Evolutionary conservation across 2,888 invertebrate species (phyloP).

Genomic region (Parnassius glacialis): DNA sequence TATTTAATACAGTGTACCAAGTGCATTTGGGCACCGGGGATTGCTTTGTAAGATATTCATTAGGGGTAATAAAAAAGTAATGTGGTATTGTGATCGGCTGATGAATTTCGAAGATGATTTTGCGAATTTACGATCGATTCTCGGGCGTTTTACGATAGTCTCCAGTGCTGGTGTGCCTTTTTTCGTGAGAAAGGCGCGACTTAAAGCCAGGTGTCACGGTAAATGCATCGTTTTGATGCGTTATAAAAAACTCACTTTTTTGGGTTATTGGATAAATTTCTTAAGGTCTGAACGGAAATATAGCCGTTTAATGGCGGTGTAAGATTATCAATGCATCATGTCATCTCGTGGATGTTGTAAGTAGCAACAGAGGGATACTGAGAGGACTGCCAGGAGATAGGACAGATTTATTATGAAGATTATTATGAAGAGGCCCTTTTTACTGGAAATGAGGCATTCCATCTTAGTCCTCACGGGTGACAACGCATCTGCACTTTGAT

Average conservation of each 20-base stretch:
- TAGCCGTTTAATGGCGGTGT: too few relatives aligned
- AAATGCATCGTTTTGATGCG: not conserved
- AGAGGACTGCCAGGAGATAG: too few relatives aligned
- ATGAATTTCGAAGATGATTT: slow-evolving; percentile 73
- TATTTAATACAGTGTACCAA: slow-evolving; percentile 64
- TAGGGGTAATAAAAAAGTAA: slow-evolving; percentile 75
- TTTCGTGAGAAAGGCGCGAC: slow-evolving; percentile 59
- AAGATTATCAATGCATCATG: not conserved
- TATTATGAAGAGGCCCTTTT: too few relatives aligned
- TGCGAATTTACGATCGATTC: slow-evolving; percentile 73
- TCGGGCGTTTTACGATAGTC: slow-evolving; percentile 57
- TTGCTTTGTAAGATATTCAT: slow-evolving; percentile 58
- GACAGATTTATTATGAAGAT: too few relatives aligned
- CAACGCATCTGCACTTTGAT: too few relatives aligned
- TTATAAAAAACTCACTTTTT: not conserved
- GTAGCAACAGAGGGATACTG: not conserved
- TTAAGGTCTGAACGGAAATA: not conserved
- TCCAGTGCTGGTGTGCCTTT: slow-evolving; percentile 47
- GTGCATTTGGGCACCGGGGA: slow-evolving; percentile 30
- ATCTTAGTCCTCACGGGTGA: too few relatives aligned
- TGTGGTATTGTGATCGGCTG: slow-evolving; percentile 69
- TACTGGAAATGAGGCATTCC: too few relatives aligned
- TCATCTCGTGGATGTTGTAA: not conserved
- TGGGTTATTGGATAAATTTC: not conserved
- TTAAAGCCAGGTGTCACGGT: slow-evolving; percentile 17